Percentiles rank a stretch among this genome's conserved stretches.
Conservation (phyloP, 2,113 vertebrate genomes). For the Sceloporus undulatus region DNA sequence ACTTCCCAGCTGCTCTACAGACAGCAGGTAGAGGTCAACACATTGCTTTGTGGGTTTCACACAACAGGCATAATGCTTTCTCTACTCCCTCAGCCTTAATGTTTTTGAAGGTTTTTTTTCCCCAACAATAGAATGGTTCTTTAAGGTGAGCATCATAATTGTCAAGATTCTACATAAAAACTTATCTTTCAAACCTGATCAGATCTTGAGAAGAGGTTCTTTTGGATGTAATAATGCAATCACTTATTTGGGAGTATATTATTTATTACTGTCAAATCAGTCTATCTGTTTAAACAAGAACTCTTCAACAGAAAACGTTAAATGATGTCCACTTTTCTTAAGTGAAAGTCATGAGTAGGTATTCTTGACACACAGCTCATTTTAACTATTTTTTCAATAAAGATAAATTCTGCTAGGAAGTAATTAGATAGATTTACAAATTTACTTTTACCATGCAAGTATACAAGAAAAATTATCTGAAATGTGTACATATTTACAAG, state of each 20-base stretch:
- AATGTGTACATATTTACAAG: background rate
- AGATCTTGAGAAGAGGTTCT: background rate
- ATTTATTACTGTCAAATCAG: background rate
- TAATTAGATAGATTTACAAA: background rate
- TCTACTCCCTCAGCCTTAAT: background rate
- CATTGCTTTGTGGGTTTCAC: conserved; percentile 14
- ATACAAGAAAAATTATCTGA: background rate
- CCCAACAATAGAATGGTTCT: background rate
- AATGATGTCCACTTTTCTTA: background rate
- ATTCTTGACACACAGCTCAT: background rate
- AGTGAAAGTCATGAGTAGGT: background rate
- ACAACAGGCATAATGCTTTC: conserved; percentile 29
- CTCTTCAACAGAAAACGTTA: background rate
- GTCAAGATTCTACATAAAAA: conserved; percentile 8
- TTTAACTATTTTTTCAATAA: conserved; percentile 1
- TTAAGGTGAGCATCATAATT: background rate
- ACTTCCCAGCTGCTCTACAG: conserved; percentile 53
- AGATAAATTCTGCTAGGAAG: conserved; percentile 1
- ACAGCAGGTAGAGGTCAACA: conserved; percentile 55
- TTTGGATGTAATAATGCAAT: conserved; percentile 6
- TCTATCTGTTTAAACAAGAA: conserved; percentile 2
- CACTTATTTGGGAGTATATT: conserved; percentile 9
- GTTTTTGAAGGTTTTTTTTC: background rate
- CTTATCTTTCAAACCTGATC: conserved; percentile 1
- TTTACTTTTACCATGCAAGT: background rate